Percentiles rank a stretch among this genome's conserved stretches.
Conservation (phyloP, 2,888 invertebrate species). For the Euclidia mi region DNA sequence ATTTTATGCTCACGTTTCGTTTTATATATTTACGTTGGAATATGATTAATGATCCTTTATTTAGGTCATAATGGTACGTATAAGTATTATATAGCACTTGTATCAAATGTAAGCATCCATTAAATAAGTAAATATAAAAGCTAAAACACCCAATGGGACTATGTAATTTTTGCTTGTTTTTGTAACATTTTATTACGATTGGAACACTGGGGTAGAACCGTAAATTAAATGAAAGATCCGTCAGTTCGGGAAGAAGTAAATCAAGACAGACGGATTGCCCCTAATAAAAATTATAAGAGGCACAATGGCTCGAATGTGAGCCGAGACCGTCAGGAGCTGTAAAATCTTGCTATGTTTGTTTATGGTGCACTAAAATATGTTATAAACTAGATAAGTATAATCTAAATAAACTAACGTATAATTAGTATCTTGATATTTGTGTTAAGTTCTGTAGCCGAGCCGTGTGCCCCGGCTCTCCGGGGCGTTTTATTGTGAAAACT, state of each 20-base stretch:
- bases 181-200: conserved; percentile 84
- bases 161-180: conserved; percentile 87
- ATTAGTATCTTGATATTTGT: conserved; percentile 85
- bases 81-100: background rate
- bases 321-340: conserved; percentile 86
- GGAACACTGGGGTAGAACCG: conserved; percentile 85
- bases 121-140: conserved; percentile 47
- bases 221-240: conserved; percentile 89
- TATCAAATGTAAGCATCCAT: conserved; percentile 23
- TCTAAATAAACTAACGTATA: conserved; percentile 88
- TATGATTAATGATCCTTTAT: no score
- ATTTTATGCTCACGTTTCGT: background rate
- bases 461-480: conserved; percentile 51
- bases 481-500: conserved; percentile 69
- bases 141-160: conserved; percentile 61
- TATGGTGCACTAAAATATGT: conserved; percentile 89
- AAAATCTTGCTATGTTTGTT: conserved; percentile 89
- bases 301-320: conserved; percentile 88
- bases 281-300: conserved; percentile 90
- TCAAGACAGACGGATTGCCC: conserved; percentile 89
- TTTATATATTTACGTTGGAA: no score
- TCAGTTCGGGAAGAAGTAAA: conserved; percentile 90
- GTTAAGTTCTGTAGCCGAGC: conserved; percentile 63
- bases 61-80: background rate
- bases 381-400: conserved; percentile 90